phyloP scores from a whole-genome alignment of 2,113 vertebrate genomes.

The Anolis carolinensis region DNA sequence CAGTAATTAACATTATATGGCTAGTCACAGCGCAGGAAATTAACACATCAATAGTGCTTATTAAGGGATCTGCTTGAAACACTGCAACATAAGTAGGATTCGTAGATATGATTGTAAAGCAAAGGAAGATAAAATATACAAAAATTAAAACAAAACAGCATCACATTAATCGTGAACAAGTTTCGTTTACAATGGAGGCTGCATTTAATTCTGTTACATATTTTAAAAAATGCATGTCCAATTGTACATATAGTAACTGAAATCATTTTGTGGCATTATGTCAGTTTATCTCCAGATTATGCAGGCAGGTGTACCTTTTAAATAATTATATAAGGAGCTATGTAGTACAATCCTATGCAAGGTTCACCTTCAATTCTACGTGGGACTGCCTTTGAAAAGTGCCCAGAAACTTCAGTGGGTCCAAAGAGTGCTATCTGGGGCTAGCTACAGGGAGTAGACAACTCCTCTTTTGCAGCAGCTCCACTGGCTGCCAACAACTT shows the following conservation, averaged over 20 bases:
- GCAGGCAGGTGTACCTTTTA: not conserved
- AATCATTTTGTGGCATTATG: not conserved
- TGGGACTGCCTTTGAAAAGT: no score
- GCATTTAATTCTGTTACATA: not conserved
- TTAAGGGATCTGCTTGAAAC: not conserved
- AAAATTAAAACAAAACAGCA: not conserved
- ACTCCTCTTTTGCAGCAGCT: no score
- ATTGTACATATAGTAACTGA: no score
- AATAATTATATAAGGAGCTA: not conserved
- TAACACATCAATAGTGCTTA: not conserved
- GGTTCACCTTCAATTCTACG: no score
- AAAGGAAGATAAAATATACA: not conserved
- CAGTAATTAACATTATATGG: conserved; percentile 1
- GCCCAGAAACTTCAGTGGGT: no score
- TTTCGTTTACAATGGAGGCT: not conserved
- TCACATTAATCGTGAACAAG: not conserved
- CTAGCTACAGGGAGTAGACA: no score
- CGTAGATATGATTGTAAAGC: not conserved
- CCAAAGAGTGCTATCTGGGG: no score
- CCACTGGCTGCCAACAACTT: no score
- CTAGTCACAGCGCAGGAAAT: not conserved
- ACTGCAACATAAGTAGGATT: not conserved
- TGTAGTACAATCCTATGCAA: no score
- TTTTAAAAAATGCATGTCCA: no score
- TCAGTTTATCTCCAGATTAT: no score